Base-by-base conservation (phyloP, 2,888 invertebrate species). In the Pherbina coryleti region DNA sequence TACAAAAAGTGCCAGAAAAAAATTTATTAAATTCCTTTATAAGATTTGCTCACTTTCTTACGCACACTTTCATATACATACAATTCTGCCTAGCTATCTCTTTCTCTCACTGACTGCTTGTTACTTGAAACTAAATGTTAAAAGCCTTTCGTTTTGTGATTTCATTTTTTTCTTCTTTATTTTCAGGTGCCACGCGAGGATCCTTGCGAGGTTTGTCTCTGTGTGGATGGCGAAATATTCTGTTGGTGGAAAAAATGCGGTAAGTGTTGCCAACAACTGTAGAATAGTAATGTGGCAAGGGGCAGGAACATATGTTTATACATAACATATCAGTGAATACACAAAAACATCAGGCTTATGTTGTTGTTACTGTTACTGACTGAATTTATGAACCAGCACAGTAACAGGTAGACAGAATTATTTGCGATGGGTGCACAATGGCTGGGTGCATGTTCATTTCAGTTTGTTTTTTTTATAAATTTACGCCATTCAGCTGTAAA, bases 171-270 rank as follows among this genome's bases (percentile, higher is more conserved):
- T 17, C 37, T 22, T 57, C 60, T 77, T 75, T 57, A 53, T 55
- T 79, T 90, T 44, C 91, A 93, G 93, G 92, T 93, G 82, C 91
- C 92, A 82, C 90, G 93, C 77, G 87, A 88, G 70, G 92, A 93
- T 87, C 92, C 90, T 37, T 93, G 93, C 85, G 93, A 93, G 86
- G 92, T 92, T 82, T 93, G 93, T 84, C 88, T 93, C 62, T 93
- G 93, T 85, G 90, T 93, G 83, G 92, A 93, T 83, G 92, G 92
- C 8, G 93, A 92, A 85, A 92, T 93, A 90, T 93, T 92, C 85
- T 93, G 93, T 87, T 93, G 92, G 92, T 93, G 93, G 93, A 92
- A 92, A 85, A 92, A 92, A 85, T 92, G 92, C 85, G 92, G 92
- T 89, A 86, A 88, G 88, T 87, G 34, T 76, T 72, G 25, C 49